phyloP scores from a whole-genome alignment of 1,140 invertebrate genomes.

The Zaprionus capensis region DNA sequence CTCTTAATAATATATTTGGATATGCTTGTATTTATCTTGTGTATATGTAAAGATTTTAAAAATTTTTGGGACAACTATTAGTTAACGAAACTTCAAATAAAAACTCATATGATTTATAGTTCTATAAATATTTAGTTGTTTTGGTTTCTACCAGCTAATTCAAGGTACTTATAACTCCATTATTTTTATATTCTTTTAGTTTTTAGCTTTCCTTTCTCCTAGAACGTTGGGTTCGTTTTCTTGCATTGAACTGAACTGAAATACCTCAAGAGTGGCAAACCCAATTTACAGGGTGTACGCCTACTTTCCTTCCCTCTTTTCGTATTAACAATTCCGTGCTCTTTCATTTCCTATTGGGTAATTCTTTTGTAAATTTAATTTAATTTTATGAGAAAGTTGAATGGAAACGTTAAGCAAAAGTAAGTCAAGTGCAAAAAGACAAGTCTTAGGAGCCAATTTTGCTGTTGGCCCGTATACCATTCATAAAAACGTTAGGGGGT shows the following conservation, averaged over 20 bases:
- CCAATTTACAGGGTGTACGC: not conserved
- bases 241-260: constrained; percentile 30
- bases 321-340: constrained; percentile 72
- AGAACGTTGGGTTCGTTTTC: constrained; percentile 67
- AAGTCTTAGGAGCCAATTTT: constrained; percentile 57
- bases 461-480: constrained; percentile 15
- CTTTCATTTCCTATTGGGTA: constrained; percentile 38
- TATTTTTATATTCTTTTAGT: constrained; percentile 61
- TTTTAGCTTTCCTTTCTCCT: constrained; percentile 21
- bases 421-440: constrained; percentile 16
- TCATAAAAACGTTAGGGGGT: constrained; percentile 40
- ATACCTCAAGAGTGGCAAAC: not conserved
- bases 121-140: constrained; percentile 62
- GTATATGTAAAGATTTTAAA: constrained; percentile 33
- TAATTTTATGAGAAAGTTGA: constrained; percentile 13
- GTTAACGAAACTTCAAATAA: constrained; percentile 31
- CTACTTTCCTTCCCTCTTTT: constrained; percentile 48
- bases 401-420: constrained; percentile 17
- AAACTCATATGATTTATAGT: constrained; percentile 43
- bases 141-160: constrained; percentile 78
- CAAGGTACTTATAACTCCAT: constrained; percentile 84
- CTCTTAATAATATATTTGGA: constrained; percentile 41
- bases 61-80: constrained; percentile 59
- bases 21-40: constrained; percentile 39
- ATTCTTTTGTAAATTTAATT: constrained; percentile 6